Conservation (phyloP, 2,113 vertebrate genomes). For the Stercorarius parasiticus region DNA sequence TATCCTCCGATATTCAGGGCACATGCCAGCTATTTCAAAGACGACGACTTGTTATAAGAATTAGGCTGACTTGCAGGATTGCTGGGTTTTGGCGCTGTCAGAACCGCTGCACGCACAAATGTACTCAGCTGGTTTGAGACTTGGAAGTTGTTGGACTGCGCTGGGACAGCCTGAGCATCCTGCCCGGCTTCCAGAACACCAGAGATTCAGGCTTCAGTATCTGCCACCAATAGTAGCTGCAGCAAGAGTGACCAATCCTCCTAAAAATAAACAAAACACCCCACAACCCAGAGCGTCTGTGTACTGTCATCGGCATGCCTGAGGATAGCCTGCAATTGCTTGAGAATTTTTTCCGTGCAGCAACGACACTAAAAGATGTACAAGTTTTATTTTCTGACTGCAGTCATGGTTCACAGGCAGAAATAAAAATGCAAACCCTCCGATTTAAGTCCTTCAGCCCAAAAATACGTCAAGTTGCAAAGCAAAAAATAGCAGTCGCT, state of each 20-base stretch:
- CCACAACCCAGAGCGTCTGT: neutral
- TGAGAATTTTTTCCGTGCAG: neutral
- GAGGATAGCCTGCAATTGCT: neutral
- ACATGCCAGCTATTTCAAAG: neutral
- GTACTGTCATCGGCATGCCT: neutral
- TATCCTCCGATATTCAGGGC: neutral
- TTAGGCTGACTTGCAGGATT: neutral
- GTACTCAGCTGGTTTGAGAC: neutral
- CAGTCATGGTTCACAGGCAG: neutral
- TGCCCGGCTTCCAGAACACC: neutral
- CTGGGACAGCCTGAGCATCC: neutral
- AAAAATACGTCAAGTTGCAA: neutral
- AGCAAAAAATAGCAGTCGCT: neutral
- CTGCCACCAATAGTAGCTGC: neutral
- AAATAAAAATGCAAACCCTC: neutral
- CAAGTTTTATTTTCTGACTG: constrained; percentile 3
- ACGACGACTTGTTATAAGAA: neutral
- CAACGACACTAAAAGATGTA: neutral
- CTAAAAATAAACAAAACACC: neutral
- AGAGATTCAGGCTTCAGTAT: neutral
- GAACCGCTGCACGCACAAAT: neutral
- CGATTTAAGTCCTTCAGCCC: constrained; percentile 7
- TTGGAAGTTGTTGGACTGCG: fast-evolving
- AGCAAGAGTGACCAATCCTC: neutral
- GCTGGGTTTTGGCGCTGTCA: neutral